Evolutionary conservation across 2,113 vertebrate species (phyloP), one percentile per base, ranked within the genome.

Genomic region (Clupea harengus): DNA sequence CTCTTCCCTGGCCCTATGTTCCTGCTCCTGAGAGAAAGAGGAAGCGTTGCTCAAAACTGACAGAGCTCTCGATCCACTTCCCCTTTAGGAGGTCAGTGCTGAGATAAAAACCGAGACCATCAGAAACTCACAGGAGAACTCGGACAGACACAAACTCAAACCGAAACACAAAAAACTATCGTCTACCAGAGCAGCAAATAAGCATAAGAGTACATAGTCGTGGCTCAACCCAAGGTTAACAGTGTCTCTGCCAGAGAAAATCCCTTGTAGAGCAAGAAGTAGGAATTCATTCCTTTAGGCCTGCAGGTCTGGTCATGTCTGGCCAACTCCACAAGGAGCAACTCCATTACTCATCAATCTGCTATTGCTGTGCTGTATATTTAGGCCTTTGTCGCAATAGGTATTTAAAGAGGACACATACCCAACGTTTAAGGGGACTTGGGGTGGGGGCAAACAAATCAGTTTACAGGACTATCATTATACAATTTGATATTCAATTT

Each of bases 41-140:
- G 72, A 78, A 78, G 72, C 72, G 39, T 10, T 78, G 72, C 2
- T 39, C 28, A 39, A 78, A 32, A 39, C 72, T 0, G 10, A 39
- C 72, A 78, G 13, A 32, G 28, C 72, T 78, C 72, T 78, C 39
- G 15, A 78, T 78, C 32, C 72, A 78, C 72, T 78, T 78, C 72
- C 32, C 72, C 72, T 32, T 78, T 32, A 28, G 10, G 39, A 54
- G 1, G 52, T 6, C 54, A 22, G 54, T 60, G 54, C 54, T 22
- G 54, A 60, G 3, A 6, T 1, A 22, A 60, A 60, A 20, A 60
- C 54, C 4, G 1, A 78, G 25, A 78, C 2, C 10, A 32, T 17
- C 72, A 78, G 10, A 11, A 78, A 15, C n/a, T 32, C 5, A 28
- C 11, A 78, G 72, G 39, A 39, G 13, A 17, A 44, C 28, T 11